phyloP scores from a whole-genome alignment of 92 coral and sea anemone genomes.

The Galaxea fascicularis region DNA sequence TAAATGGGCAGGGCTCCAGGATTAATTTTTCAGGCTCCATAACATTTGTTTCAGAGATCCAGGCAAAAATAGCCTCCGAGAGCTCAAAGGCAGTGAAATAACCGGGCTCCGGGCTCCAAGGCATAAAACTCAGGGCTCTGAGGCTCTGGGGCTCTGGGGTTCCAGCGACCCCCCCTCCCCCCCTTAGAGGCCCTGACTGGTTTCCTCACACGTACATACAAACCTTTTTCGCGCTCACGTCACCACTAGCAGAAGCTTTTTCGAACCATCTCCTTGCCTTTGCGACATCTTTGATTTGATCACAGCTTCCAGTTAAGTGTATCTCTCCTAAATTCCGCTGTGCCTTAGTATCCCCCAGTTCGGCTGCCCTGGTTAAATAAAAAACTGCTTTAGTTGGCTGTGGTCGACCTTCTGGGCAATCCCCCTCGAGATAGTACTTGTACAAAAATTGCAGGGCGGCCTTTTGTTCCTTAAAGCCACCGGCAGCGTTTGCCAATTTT shows the following conservation, averaged over 20 bases:
- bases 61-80: too few species aligned
- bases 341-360: constrained; percentile 54
- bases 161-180: too few species aligned
- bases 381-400: constrained; percentile 72
- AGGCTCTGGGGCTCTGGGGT: too few species aligned
- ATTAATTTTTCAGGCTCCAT: too few species aligned
- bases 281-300: constrained; percentile 36
- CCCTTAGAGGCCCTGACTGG: too few species aligned
- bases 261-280: constrained; percentile 69
- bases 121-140: too few species aligned
- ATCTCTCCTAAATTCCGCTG: constrained; percentile 60
- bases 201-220: background rate
- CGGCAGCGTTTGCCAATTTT: background rate
- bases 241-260: constrained; percentile 56
- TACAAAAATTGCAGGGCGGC: constrained; percentile 60
- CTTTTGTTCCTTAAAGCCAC: background rate
- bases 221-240: constrained; percentile 47
- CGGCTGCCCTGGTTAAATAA: constrained; percentile 69
- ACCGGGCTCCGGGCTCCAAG: too few species aligned
- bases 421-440: constrained; percentile 57
- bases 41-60: too few species aligned
- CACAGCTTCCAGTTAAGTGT: constrained; percentile 53
- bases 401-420: constrained; percentile 77
- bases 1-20: too few species aligned
- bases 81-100: too few species aligned